A percentile compares a stretch with the other conserved stretches of the same genome.
These are phyloP conservation scores for Nephrotoma appendiculata DNA, from an alignment of 2,888 invertebrate species.

Conservation along the genomic window DNA sequence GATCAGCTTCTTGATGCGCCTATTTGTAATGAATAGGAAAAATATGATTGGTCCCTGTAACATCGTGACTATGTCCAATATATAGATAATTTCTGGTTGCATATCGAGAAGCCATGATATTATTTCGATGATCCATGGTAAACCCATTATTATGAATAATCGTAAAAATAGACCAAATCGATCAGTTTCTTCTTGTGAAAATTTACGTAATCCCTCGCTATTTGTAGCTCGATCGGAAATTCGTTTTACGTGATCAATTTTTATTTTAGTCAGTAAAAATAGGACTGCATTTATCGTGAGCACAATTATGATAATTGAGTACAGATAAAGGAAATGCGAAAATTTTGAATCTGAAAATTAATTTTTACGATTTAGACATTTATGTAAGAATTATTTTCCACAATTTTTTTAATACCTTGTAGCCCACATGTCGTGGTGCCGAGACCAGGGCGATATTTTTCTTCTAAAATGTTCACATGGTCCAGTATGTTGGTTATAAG, in stretches of 20 bases:
- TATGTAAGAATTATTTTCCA: neutral
- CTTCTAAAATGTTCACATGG: too few species aligned
- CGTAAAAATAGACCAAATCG: neutral
- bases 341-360: slow-evolving; percentile 5
- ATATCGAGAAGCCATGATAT: slow-evolving; percentile 40
- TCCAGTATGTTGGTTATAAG: neutral
- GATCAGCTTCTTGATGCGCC: neutral
- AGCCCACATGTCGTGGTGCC: neutral
- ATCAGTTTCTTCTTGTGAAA: neutral
- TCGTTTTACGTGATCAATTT: slow-evolving; percentile 9
- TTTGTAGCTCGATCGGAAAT: neutral
- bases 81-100: neutral
- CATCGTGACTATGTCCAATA: slow-evolving; percentile 35
- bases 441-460: neutral
- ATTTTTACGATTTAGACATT: neutral
- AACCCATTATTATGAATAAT: slow-evolving; percentile 49
- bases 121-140: slow-evolving; percentile 61
- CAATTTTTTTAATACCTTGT: neutral
- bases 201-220: neutral
- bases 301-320: slow-evolving; percentile 23
- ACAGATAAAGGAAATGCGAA: slow-evolving; percentile 22
- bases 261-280: slow-evolving; percentile 27
- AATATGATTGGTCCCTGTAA: slow-evolving; percentile 31
- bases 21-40: neutral
- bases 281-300: slow-evolving; percentile 25